Evolutionary conservation across 2,797 vertebrate genomes (phyloP).

Genomic region (Hypotaenidia okinawae): DNA sequence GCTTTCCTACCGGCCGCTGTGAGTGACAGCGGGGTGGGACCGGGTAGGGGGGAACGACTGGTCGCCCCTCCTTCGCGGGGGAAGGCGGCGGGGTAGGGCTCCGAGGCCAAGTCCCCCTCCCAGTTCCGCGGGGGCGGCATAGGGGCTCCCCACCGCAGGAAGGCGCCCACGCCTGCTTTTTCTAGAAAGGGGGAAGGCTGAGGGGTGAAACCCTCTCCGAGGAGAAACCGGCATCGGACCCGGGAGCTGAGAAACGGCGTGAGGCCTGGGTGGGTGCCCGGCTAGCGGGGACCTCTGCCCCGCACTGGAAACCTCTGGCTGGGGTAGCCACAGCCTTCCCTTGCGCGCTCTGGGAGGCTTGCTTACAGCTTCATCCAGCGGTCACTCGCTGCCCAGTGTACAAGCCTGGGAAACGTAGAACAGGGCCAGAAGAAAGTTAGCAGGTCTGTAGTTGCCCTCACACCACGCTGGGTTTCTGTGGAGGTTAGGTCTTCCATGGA

Average conservation of each 20-base stretch:
- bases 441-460: fast-evolving
- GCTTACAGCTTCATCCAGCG: fast-evolving
- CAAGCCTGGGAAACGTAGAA: background rate
- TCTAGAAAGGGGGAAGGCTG: background rate
- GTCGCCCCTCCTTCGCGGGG: background rate
- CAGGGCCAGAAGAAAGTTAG: fast-evolving
- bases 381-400: fast-evolving
- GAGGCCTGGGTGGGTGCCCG: background rate
- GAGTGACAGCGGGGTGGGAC: background rate
- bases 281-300: fast-evolving
- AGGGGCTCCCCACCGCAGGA: background rate
- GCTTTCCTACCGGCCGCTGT: background rate
- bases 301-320: fast-evolving
- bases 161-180: background rate
- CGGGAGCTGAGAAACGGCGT: background rate
- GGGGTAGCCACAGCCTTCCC: background rate
- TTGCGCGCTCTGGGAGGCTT: background rate
- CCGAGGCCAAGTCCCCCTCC: background rate
- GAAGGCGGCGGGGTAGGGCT: background rate
- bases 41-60: background rate
- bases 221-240: too few relatives aligned
- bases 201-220: background rate
- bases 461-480: fast-evolving
- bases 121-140: background rate
- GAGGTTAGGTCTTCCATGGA: fast-evolving